These are phyloP conservation scores for Cantharis rufa DNA, from an alignment of 2,888 invertebrate genomes.

Conservation along the genomic window DNA sequence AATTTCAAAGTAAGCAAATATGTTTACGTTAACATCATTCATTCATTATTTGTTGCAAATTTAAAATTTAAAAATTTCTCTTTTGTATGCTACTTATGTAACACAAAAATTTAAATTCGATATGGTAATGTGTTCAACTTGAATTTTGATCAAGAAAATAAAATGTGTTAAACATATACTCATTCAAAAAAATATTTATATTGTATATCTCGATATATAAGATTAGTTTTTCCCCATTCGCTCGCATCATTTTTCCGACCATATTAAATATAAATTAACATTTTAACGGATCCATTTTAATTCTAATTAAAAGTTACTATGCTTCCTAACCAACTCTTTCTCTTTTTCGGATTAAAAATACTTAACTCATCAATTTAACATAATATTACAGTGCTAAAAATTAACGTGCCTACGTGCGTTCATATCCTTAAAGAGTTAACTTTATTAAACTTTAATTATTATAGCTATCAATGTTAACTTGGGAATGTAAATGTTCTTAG, in stretches of 20 bases:
- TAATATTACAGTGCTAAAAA: neutral
- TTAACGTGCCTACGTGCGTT: neutral
- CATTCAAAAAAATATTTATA: neutral
- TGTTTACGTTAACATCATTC: neutral
- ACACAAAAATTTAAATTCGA: neutral
- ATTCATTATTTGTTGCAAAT: neutral
- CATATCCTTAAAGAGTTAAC: neutral
- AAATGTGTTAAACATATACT: neutral
- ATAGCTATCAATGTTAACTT: neutral
- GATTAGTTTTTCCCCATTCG: neutral
- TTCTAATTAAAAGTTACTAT: neutral
- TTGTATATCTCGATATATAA: neutral
- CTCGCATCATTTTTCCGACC: neutral
- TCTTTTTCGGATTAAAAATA: neutral
- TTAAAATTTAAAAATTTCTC: neutral
- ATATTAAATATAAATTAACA: neutral
- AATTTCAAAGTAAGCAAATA: neutral
- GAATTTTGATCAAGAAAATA: conserved; percentile 1
- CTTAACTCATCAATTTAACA: neutral
- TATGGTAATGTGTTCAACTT: conserved; percentile 1
- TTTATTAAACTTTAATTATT: neutral
- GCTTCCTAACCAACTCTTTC: neutral
- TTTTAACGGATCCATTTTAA: neutral
- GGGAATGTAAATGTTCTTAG: neutral
- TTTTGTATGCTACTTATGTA: neutral